Conservation (phyloP, 2,888 invertebrate species). For the Cerastoderma edule region DNA sequence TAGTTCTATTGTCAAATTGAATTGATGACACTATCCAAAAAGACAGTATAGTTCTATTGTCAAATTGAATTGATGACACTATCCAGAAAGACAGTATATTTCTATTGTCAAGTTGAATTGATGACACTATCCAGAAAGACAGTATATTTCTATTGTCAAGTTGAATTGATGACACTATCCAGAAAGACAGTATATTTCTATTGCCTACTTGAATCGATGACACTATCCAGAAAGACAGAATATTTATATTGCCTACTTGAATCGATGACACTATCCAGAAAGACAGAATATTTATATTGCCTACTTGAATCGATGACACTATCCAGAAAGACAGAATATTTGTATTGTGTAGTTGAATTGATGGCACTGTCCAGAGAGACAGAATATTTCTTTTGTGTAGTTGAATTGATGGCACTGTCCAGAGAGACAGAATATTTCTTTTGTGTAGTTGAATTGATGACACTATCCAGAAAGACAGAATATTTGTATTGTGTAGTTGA, state of each 20-base stretch:
- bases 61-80: not conserved
- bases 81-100: not conserved
- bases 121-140: not conserved
- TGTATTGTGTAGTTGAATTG: not conserved
- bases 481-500: not conserved
- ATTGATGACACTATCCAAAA: not conserved
- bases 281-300: not conserved
- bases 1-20: not conserved
- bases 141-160: not conserved
- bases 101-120: not conserved
- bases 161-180: not conserved
- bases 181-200: not conserved
- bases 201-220: not conserved
- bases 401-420: not conserved
- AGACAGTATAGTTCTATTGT: not conserved
- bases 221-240: not conserved
- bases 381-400: not conserved
- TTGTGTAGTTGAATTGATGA: not conserved
- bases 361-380: not conserved
- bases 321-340: not conserved
- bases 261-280: not conserved
- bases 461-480: not conserved
- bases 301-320: not conserved
- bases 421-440: not conserved
- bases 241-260: not conserved